phyloP scores from a whole-genome alignment of 2,797 vertebrate species.

The Melanotaenia parkinsoni region DNA sequence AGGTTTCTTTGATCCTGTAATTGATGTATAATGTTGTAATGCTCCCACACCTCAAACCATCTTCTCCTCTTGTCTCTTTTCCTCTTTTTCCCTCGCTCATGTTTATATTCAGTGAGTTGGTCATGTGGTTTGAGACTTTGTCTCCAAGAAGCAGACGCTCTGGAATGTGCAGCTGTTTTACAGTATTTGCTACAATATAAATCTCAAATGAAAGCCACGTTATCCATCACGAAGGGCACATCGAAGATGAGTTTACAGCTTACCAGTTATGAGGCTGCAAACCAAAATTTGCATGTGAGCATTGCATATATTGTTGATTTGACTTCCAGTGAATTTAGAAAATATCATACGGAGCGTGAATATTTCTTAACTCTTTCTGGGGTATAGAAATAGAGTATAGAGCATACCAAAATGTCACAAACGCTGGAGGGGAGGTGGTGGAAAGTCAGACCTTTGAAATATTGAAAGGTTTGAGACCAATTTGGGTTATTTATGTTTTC shows the following conservation, averaged over 20 bases:
- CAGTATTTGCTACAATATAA: conserved; percentile 22
- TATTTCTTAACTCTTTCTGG: too few species aligned
- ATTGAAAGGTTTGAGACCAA: too few species aligned
- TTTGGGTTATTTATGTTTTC: too few species aligned
- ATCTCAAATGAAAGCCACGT: conserved; percentile 23
- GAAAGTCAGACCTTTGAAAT: too few species aligned
- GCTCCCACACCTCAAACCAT: conserved; percentile 42
- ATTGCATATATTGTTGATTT: not conserved
- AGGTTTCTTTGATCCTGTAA: conserved; percentile 56
- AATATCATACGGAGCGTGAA: not conserved
- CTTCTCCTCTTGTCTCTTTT: conserved; percentile 49
- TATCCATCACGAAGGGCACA: conserved; percentile 10
- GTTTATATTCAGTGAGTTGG: conserved; percentile 39
- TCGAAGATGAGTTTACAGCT: not conserved
- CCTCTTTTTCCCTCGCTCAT: conserved; percentile 31
- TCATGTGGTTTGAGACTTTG: conserved; percentile 52
- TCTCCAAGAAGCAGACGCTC: conserved; percentile 60
- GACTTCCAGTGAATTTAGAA: not conserved
- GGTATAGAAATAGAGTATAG: too few species aligned
- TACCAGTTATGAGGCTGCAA: not conserved
- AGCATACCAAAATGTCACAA: too few species aligned
- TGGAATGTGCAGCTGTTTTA: conserved; percentile 70
- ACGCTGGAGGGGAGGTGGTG: too few species aligned
- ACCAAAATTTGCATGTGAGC: too few species aligned
- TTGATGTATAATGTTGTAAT: conserved; percentile 50